Percentiles rank a stretch among this genome's conserved stretches.
Conservation (phyloP, 2,797 vertebrate species). For the Australoheros facetus region DNA sequence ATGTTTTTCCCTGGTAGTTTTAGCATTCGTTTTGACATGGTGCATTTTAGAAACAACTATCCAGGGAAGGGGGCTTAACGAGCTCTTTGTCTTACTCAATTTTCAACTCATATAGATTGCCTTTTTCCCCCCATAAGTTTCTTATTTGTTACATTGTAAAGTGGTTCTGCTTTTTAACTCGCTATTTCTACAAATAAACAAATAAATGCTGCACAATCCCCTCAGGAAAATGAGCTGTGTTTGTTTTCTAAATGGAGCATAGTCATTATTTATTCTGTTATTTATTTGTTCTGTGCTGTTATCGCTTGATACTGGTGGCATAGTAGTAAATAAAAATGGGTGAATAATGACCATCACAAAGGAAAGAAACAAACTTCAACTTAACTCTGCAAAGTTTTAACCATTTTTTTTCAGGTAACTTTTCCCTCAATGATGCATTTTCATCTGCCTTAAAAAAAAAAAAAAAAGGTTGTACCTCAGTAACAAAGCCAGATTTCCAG, state of each 20-base stretch:
- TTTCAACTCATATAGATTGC: conserved; percentile 32
- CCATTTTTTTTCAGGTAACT: not conserved
- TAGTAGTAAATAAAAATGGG: conserved; percentile 29
- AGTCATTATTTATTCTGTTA: conserved; percentile 59
- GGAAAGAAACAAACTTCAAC: conserved; percentile 1
- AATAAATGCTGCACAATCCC: conserved; percentile 33
- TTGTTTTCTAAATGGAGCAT: conserved; percentile 58
- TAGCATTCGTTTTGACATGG: conserved; percentile 41
- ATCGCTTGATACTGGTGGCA: conserved; percentile 20
- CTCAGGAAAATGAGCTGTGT: conserved; percentile 44
- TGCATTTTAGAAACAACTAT: conserved; percentile 25
- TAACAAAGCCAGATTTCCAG: no score
- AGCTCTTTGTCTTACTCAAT: conserved; percentile 55
- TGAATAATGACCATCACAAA: conserved; percentile 32
- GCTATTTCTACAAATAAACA: conserved; percentile 39
- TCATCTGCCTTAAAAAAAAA: not conserved
- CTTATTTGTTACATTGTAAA: conserved; percentile 41
- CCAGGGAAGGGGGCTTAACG: conserved; percentile 37
- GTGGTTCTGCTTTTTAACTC: conserved; percentile 29
- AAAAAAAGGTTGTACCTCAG: not conserved
- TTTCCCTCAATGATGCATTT: not conserved
- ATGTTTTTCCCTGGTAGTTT: conserved; percentile 42
- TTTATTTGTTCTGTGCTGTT: conserved; percentile 31
- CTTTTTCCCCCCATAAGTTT: conserved; percentile 23
- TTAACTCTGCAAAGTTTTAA: conserved; percentile 10